These are phyloP conservation scores for Drosophila kanapiae DNA, from an alignment of 1,140 invertebrate genomes.

Conservation along the genomic window DNA sequence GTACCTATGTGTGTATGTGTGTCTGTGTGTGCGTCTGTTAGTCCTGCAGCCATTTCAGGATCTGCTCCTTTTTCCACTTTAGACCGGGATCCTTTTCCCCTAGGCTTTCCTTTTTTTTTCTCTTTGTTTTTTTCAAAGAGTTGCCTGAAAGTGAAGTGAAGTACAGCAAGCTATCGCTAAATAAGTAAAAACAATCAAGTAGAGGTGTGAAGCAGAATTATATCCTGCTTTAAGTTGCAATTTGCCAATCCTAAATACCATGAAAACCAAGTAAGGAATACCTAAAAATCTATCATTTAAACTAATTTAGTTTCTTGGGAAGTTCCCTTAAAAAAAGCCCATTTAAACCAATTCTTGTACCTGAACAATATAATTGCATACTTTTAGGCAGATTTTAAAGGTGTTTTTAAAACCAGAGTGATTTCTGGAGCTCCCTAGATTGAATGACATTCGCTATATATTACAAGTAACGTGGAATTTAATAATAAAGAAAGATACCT, in stretches of 20 bases:
- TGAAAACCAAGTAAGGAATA: not conserved
- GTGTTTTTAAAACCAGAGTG: no score
- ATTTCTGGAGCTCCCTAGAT: no score
- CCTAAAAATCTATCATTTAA: not conserved
- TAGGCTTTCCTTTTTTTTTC: constrained; percentile 6
- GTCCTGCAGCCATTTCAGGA: constrained; percentile 44
- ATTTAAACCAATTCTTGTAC: no score
- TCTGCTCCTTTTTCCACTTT: constrained; percentile 37
- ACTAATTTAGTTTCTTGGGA: not conserved
- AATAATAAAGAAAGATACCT: not conserved
- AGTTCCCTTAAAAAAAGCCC: not conserved
- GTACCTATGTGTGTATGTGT: not conserved
- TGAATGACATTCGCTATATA: no score
- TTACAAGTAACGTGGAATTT: not conserved
- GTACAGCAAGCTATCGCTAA: constrained; percentile 27
- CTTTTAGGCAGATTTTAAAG: no score
- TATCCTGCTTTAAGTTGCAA: not conserved
- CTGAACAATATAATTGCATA: no score
- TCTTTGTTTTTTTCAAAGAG: constrained; percentile 24
- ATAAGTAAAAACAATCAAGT: constrained; percentile 1
- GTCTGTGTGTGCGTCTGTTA: constrained; percentile 3
- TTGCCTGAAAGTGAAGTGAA: constrained; percentile 42
- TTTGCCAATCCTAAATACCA: not conserved
- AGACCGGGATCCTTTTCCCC: constrained; percentile 13
- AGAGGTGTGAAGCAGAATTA: not conserved